Percentiles rank a stretch among this genome's conserved stretches.
These are phyloP conservation scores for Heterohyrax brucei DNA, from an alignment of 2,797 vertebrate species.

Conservation along the genomic window DNA sequence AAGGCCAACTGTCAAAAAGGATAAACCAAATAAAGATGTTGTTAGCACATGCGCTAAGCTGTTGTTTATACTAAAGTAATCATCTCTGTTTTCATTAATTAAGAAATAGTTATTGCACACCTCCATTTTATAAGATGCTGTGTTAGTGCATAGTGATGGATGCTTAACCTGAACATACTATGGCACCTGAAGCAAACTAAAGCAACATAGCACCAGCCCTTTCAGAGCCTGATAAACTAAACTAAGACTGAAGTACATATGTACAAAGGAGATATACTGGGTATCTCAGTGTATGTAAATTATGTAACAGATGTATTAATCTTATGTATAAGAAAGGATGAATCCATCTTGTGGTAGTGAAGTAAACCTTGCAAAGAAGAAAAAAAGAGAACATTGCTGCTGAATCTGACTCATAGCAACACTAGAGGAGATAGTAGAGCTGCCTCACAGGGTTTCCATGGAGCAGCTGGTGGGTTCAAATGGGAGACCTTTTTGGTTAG, in stretches of 20 bases:
- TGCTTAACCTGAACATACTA: background rate
- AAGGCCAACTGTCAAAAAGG: conserved; percentile 13
- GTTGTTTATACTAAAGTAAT: conserved; percentile 52
- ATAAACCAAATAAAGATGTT: conserved; percentile 42
- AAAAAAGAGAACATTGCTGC: too few species aligned
- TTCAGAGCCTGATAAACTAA: conserved; percentile 15
- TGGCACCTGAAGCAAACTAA: background rate
- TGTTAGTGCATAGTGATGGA: background rate
- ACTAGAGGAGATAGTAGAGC: too few species aligned
- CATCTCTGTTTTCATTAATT: conserved; percentile 50
- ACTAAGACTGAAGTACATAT: background rate
- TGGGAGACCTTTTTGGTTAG: too few species aligned
- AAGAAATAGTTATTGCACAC: conserved; percentile 19
- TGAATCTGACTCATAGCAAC: too few species aligned
- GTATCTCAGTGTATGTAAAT: conserved; percentile 44
- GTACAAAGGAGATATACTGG: conserved; percentile 47
- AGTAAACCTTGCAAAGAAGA: background rate
- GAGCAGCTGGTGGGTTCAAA: too few species aligned
- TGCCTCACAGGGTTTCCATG: too few species aligned
- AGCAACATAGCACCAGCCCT: background rate
- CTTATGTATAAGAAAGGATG: conserved; percentile 2
- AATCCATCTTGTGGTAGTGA: background rate
- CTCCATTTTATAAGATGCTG: conserved; percentile 14
- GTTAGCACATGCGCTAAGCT: background rate
- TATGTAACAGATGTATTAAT: background rate